Conservation (phyloP, 2,888 invertebrate genomes). For the Hypercompe scribonia region DNA sequence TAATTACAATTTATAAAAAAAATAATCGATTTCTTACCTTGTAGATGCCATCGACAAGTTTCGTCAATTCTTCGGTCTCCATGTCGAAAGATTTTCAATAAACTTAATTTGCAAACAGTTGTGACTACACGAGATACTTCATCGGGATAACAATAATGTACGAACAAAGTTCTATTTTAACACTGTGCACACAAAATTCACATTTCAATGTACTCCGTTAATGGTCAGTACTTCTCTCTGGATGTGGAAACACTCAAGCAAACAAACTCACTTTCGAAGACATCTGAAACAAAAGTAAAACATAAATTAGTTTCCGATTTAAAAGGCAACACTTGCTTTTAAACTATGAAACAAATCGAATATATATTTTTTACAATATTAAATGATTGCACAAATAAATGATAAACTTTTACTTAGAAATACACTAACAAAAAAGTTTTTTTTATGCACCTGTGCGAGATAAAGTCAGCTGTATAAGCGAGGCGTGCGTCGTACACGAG, state of each 20-base stretch:
- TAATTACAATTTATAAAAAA: neutral
- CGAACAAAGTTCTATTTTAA: constrained; percentile 73
- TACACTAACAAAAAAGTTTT: constrained; percentile 25
- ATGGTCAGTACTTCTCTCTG: constrained; percentile 57
- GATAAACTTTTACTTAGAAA: neutral
- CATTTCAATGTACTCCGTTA: constrained; percentile 76
- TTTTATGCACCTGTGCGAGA: constrained; percentile 62
- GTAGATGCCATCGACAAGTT: constrained; percentile 96
- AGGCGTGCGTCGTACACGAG: constrained; percentile 76
- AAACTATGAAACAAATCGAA: neutral
- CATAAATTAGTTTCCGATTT: constrained; percentile 49
- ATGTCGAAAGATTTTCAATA: constrained; percentile 80
- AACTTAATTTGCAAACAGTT: constrained; percentile 64
- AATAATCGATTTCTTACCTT: constrained; percentile 88
- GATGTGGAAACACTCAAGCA: constrained; percentile 72
- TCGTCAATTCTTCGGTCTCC: constrained; percentile 96
- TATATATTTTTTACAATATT: too few relatives aligned
- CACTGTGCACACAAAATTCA: constrained; percentile 80
- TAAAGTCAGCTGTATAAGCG: constrained; percentile 53
- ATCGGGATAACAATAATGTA: constrained; percentile 72
- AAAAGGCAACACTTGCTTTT: constrained; percentile 14
- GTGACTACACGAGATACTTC: constrained; percentile 80
- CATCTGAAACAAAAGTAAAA: constrained; percentile 83
- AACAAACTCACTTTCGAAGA: constrained; percentile 74
- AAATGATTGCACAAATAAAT: neutral